Conservation (phyloP, 2,113 vertebrate species). For the Saguinus imperator region DNA sequence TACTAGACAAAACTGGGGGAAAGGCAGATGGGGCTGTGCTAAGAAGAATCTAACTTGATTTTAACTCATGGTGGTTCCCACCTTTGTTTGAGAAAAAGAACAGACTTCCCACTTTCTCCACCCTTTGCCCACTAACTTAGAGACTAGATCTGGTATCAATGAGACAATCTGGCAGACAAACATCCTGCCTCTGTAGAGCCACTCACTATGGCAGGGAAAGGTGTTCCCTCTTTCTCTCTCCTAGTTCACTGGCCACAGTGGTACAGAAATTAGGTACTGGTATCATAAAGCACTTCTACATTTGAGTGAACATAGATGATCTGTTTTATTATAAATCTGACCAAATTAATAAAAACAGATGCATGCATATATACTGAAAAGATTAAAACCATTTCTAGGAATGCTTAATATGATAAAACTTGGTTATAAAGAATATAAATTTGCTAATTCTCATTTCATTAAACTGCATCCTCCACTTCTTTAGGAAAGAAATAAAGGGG, state of each 20-base stretch:
- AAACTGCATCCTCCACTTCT: not conserved
- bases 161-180: not conserved
- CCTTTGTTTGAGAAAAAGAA: conserved; percentile 45
- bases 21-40: not conserved
- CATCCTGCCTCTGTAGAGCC: not conserved
- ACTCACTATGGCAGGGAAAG: not conserved
- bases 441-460: conserved; percentile 17
- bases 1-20: not conserved
- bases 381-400: not conserved
- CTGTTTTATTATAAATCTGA: not conserved
- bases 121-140: not conserved
- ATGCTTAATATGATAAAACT: conserved; percentile 22
- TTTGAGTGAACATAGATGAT: conserved; percentile 44
- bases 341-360: conserved; percentile 32
- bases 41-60: not conserved
- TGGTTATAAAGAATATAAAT: not conserved
- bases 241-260: not conserved
- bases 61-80: not conserved
- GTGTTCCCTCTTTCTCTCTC: not conserved
- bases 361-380: not conserved
- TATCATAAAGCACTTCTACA: not conserved
- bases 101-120: not conserved
- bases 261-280: not conserved
- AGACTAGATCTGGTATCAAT: not conserved
- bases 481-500: not conserved